Conservation (phyloP, 2,113 vertebrate species). For the Hemiscyllium ocellatum region DNA sequence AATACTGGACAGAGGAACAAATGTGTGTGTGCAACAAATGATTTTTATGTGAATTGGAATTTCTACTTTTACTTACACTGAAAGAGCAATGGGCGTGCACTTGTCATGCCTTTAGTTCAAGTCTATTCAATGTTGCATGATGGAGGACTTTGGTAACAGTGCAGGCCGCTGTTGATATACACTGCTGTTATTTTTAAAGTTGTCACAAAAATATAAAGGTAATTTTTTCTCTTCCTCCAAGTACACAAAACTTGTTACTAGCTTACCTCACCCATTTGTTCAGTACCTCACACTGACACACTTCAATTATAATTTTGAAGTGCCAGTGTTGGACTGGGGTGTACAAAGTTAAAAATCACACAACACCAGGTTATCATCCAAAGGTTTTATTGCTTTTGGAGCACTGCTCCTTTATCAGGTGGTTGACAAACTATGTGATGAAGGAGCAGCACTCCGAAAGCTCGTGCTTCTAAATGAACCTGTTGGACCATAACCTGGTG, state of each 20-base stretch:
- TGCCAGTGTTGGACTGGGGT: too few species aligned
- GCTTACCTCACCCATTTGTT: not conserved
- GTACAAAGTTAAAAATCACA: too few species aligned
- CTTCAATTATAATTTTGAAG: not conserved
- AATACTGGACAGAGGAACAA: not conserved
- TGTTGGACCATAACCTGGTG: too few species aligned
- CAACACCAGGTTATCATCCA: too few species aligned
- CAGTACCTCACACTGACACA: too few species aligned
- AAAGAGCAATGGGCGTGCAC: not conserved
- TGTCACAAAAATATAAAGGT: not conserved
- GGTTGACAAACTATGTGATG: too few species aligned
- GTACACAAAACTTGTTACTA: not conserved
- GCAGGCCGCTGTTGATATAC: not conserved
- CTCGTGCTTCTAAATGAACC: too few species aligned
- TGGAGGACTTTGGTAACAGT: not conserved
- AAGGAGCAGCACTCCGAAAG: too few species aligned
- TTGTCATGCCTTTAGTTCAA: not conserved
- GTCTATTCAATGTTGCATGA: not conserved
- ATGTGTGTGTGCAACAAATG: not conserved
- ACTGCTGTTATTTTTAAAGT: not conserved
- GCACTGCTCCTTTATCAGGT: too few species aligned
- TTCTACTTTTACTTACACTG: not conserved
- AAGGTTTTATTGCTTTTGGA: too few species aligned
- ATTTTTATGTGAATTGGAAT: not conserved
- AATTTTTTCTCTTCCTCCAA: too few species aligned